Percentiles rank a stretch among this genome's conserved stretches.
phyloP scores from a whole-genome alignment of 1,140 invertebrate species.

The Scylla paramamosain region DNA sequence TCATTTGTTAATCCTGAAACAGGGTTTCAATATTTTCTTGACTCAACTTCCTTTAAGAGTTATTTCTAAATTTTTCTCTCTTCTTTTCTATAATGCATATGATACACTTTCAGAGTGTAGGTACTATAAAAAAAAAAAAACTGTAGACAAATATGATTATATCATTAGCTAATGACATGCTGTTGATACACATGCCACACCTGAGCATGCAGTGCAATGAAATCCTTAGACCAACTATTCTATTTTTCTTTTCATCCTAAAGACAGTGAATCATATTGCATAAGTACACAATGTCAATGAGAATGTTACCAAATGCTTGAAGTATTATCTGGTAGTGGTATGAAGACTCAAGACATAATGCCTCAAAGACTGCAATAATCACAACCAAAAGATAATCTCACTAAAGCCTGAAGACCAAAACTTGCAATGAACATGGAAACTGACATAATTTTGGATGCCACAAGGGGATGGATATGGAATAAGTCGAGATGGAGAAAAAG shows the following conservation, averaged over 20 bases:
- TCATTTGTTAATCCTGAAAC: not conserved
- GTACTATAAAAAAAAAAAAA: not conserved
- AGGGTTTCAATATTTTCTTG: not conserved
- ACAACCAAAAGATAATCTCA: not conserved
- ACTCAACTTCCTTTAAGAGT: not conserved
- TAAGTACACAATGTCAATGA: constrained; percentile 40
- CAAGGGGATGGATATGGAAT: constrained; percentile 21
- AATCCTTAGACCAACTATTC: constrained; percentile 27
- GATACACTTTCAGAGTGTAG: not conserved
- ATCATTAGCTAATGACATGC: not conserved
- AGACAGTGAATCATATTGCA: not conserved
- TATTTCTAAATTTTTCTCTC: no score
- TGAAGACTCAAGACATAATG: constrained; percentile 30
- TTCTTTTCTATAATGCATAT: not conserved
- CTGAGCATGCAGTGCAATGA: not conserved
- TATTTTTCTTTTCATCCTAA: not conserved
- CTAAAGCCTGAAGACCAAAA: constrained; percentile 32
- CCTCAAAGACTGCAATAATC: constrained; percentile 39
- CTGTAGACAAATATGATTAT: not conserved
- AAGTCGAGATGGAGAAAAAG: not conserved
- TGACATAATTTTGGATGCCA: constrained; percentile 22
- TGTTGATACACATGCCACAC: not conserved
- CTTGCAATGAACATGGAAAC: not conserved
- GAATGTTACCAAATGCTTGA: constrained; percentile 7
- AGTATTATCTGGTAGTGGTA: not conserved